Conservation (phyloP, 2,113 vertebrate genomes). For the Suricata suricatta region DNA sequence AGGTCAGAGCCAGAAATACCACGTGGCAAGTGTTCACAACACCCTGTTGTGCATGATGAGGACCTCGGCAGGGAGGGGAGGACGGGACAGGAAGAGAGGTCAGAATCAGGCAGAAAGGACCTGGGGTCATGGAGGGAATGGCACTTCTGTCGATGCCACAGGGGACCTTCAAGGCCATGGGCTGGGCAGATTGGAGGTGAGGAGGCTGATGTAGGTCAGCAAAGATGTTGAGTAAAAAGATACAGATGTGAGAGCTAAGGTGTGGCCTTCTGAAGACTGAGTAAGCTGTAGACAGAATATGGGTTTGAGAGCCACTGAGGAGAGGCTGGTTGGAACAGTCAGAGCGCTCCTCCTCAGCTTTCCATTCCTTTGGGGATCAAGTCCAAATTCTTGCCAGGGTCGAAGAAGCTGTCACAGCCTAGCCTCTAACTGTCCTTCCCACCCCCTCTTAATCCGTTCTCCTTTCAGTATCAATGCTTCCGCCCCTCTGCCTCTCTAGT, state of each 20-base stretch:
- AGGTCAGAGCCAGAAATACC: not conserved
- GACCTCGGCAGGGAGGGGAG: not conserved
- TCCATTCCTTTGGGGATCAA: not conserved
- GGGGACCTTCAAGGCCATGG: not conserved
- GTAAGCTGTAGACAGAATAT: no score
- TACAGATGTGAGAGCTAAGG: not conserved
- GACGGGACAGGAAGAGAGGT: rapidly evolving
- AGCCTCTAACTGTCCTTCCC: not conserved
- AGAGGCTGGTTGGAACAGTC: not conserved
- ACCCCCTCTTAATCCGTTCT: not conserved
- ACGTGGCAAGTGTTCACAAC: not conserved
- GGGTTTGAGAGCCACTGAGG: not conserved
- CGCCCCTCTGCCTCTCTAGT: not conserved
- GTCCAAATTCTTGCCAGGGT: not conserved
- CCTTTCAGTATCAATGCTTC: not conserved
- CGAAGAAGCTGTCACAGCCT: no score
- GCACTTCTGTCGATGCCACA: not conserved
- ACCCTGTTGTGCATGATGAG: rapidly evolving
- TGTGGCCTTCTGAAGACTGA: not conserved
- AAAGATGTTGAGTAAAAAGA: not conserved
- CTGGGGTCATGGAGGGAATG: not conserved
- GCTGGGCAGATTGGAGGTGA: no score
- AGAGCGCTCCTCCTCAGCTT: not conserved
- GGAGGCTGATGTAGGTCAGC: not conserved
- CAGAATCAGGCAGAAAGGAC: not conserved